Evolutionary conservation across 2,888 invertebrate species (phyloP), one percentile per base, ranked within the genome.

Genomic region (Ditylenchus weischeri): DNA sequence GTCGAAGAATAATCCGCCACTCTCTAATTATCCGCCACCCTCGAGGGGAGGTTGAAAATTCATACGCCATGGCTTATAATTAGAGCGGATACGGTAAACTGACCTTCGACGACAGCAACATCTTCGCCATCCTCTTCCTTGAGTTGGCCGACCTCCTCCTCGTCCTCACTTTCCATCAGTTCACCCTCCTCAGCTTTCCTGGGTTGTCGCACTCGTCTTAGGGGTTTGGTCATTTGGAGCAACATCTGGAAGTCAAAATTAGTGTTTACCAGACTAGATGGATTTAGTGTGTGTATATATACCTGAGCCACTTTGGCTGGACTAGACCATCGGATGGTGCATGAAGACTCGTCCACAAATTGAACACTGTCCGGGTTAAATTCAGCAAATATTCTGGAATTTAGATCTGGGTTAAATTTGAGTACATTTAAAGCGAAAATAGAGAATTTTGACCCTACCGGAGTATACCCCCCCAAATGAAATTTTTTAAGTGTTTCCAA

Each of bases 371-470:
- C 65, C 13, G 76, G 76, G 10, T 69, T 64, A 63, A 72, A 79
- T 36, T 72, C 74, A 7, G 75, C 76, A 61, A 79, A 79, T 23
- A 79, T 75, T 58, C 79, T 79, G 70, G 0, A 73, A 61, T 59
- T 43, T 8, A 43, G 8, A 6, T 10, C 8, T 43, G 5, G 1
- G 11, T 43, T 43, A 43, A 13, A 15, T 43, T 43, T 43, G 3
- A 29, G 43, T 8, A 15, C 15, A 43, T 43, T 43, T 43, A 15
- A 2, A 4, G 29, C 5, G 1, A 8, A 43, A 43, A 43, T 43
- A 8, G 29, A 29, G 5, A 29, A 29, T 4, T 29, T 29, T 29
- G n/a, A n/a, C n/a, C n/a, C n/a, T n/a, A n/a, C n/a, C n/a, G n/a
- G n/a, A n/a, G n/a, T n/a, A n/a, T n/a, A n/a, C n/a, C n/a, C n/a